Percentiles rank a stretch among this genome's conserved stretches.
phyloP scores from a whole-genome alignment of 2,113 vertebrate species.

The Pygoscelis adeliae region DNA sequence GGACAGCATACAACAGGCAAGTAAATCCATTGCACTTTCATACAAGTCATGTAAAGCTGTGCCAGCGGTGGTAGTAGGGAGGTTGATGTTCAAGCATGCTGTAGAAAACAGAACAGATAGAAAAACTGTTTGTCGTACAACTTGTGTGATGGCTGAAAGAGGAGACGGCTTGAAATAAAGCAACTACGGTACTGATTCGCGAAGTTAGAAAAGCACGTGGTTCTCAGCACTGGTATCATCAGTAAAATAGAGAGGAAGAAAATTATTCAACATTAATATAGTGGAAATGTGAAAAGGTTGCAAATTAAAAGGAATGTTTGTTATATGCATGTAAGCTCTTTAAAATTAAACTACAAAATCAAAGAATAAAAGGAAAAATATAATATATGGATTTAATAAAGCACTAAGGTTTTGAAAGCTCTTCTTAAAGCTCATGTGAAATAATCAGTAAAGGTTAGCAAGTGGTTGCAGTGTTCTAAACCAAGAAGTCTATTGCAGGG shows the following conservation, averaged over 20 bases:
- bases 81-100: neutral
- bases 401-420: neutral
- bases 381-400: neutral
- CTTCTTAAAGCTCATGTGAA: neutral
- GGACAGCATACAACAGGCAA: slow-evolving; percentile 78
- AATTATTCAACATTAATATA: accelerated
- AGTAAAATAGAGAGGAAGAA: neutral
- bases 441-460: neutral
- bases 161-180: neutral
- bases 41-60: accelerated
- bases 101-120: neutral
- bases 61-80: neutral
- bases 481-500: neutral
- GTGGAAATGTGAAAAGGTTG: neutral
- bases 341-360: neutral
- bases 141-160: neutral
- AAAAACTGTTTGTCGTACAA: neutral
- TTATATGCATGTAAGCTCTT: neutral
- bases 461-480: neutral
- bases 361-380: neutral
- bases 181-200: accelerated
- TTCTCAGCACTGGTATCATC: neutral
- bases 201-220: neutral
- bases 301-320: neutral
- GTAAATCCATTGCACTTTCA: neutral